Evolutionary conservation across 2,113 vertebrate species (phyloP), one percentile per base, ranked within the genome.

Genomic region (Promerops cafer): DNA sequence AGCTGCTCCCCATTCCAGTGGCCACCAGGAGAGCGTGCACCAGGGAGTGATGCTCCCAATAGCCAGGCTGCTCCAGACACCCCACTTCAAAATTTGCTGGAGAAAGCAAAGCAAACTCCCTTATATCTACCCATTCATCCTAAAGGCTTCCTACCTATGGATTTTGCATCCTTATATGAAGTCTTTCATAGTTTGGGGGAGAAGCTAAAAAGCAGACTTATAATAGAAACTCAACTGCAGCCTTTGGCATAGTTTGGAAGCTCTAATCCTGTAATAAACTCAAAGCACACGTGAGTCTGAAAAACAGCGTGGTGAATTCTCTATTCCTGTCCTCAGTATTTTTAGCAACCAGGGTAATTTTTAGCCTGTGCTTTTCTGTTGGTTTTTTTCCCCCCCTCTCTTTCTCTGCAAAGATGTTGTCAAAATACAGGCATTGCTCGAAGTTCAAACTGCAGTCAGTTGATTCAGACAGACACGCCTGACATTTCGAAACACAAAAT

Each of bases 251-350:
- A 83, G 56, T 52, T 81, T 61, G 37, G 80, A 45, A 90, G 80
- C 23, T 89, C 83, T 65, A 54, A 61, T 64, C 60, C 86, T 88
- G 28, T 91, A 70, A 90, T 83, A 96, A 94, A 81, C n/a, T 40
- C 65, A 53, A 75, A 83, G 86, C 53, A 79, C 76, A 90, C 20
- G 40, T 90, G 88, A 96, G 60, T 7, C 80, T 93, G 86, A 64
- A 93, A 86, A 92, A 71, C 30, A 93, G 63, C 2, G 10, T 5
- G 5, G 61, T 81, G 88, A 92, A 88, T 75, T 94, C 64, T 77
- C 92, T 96, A 89, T 95, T 96, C 69, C 85, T 60, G 72, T 90
- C 64, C 5, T 1, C 39, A 33, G 31, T 94, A 95, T 94, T 96
- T 97, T 96, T 95, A 93, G 92, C 59, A 52, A 27, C 31, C 16